Conservation (phyloP, 2,113 vertebrate genomes). For the Paracanthobrama guichenoti region DNA sequence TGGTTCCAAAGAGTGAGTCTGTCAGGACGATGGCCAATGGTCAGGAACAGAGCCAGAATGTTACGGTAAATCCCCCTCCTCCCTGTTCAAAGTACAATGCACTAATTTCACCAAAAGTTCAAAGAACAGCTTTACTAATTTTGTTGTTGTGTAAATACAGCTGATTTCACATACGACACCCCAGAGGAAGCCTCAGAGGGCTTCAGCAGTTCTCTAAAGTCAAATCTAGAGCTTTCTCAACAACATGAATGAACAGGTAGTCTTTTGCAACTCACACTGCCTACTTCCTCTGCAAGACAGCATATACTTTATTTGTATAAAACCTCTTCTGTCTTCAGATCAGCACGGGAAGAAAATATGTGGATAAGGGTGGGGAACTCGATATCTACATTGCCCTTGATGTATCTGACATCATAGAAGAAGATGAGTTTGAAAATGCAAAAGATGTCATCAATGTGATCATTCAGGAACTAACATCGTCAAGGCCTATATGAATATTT, state of each 20-base stretch:
- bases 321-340: constrained; percentile 55
- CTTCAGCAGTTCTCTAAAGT: constrained; percentile 66
- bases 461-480: constrained; percentile 71
- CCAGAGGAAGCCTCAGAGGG: constrained; percentile 67
- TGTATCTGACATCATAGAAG: constrained; percentile 70
- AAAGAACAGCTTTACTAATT: neutral
- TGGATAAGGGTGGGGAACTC: constrained; percentile 64
- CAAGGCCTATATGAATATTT: constrained; percentile 55
- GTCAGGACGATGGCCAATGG: constrained; percentile 70
- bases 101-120: neutral
- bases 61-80: constrained; percentile 64
- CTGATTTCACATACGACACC: constrained; percentile 72
- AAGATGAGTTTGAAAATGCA: neutral
- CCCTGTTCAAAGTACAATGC: constrained; percentile 38
- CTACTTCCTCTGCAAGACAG: neutral
- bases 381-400: constrained; percentile 78
- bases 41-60: constrained; percentile 71
- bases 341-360: constrained; percentile 61
- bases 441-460: constrained; percentile 32
- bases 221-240: constrained; percentile 58
- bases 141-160: constrained; percentile 57
- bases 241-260: constrained; percentile 53
- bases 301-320: neutral
- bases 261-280: constrained; percentile 3
- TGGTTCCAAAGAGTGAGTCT: constrained; percentile 68